phyloP scores from a whole-genome alignment of 2,888 invertebrate genomes.

The Muscina levida region DNA sequence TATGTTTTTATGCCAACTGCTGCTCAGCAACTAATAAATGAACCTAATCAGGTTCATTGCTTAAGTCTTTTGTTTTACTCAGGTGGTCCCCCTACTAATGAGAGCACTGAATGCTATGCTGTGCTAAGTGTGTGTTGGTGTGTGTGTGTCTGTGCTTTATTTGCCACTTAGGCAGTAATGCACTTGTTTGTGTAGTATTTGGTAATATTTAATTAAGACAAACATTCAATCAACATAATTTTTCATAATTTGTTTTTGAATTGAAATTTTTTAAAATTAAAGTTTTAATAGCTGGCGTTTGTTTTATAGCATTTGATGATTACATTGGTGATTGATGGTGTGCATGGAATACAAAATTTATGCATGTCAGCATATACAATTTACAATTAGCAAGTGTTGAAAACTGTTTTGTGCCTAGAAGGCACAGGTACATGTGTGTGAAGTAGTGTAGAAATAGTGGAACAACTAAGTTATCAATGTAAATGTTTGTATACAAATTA shows the following conservation, averaged over 20 bases:
- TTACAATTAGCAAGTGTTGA: conserved; percentile 32
- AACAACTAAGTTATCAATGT: too few species aligned
- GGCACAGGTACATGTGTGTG: too few species aligned
- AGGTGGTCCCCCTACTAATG: too few species aligned
- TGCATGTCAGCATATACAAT: not conserved
- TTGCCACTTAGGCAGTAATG: conserved; percentile 42
- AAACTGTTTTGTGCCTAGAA: conserved; percentile 4
- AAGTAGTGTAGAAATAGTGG: too few species aligned
- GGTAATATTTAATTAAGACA: conserved; percentile 36
- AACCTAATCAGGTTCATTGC: conserved; percentile 63
- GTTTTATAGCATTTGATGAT: too few species aligned
- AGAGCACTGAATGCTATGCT: conserved; percentile 66
- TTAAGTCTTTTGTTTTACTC: conserved; percentile 69
- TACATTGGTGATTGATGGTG: conserved; percentile 24
- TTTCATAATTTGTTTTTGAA: not conserved
- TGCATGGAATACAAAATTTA: not conserved
- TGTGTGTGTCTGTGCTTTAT: not conserved
- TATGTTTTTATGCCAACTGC: not conserved
- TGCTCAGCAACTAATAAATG: not conserved
- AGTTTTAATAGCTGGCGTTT: not conserved
- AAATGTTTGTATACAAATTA: too few species aligned
- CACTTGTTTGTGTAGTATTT: conserved; percentile 50
- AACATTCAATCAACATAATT: conserved; percentile 11
- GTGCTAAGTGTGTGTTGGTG: conserved; percentile 39
- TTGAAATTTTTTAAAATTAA: not conserved